phyloP scores from a whole-genome alignment of 2,888 invertebrate genomes.

The Synergus japonicus region DNA sequence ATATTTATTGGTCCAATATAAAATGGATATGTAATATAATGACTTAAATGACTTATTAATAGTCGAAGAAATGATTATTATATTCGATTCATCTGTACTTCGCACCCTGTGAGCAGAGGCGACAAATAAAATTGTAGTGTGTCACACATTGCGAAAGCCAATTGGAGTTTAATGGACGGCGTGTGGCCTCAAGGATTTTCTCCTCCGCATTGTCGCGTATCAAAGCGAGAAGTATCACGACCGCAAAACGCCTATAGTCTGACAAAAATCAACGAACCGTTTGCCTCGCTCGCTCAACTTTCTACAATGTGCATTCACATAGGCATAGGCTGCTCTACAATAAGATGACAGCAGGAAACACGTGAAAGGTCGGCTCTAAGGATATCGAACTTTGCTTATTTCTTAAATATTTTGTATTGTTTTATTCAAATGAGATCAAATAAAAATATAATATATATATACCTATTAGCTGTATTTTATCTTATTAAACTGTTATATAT shows the following conservation, averaged over 20 bases:
- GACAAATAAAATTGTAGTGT: constrained; percentile 51
- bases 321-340: constrained; percentile 11
- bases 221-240: constrained; percentile 58
- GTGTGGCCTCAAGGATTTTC: constrained; percentile 56
- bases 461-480: too few relatives aligned
- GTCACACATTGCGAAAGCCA: constrained; percentile 52
- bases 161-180: constrained; percentile 52
- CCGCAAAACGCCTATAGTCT: constrained; percentile 52
- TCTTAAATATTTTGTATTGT: background rate
- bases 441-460: background rate
- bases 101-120: constrained; percentile 48
- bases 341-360: constrained; percentile 43
- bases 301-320: constrained; percentile 55
- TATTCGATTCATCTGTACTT: constrained; percentile 36
- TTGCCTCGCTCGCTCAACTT: constrained; percentile 51
- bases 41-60: background rate
- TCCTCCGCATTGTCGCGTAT: constrained; percentile 52
- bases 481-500: background rate
- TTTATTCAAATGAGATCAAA: background rate
- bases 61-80: constrained; percentile 11
- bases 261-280: constrained; percentile 52
- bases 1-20: constrained; percentile 9
- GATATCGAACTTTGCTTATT: background rate
- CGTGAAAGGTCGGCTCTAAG: constrained; percentile 47
- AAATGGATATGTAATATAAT: background rate